Base-by-base conservation (phyloP, 2,888 invertebrate species). In the Pseudanteris insignis region DNA sequence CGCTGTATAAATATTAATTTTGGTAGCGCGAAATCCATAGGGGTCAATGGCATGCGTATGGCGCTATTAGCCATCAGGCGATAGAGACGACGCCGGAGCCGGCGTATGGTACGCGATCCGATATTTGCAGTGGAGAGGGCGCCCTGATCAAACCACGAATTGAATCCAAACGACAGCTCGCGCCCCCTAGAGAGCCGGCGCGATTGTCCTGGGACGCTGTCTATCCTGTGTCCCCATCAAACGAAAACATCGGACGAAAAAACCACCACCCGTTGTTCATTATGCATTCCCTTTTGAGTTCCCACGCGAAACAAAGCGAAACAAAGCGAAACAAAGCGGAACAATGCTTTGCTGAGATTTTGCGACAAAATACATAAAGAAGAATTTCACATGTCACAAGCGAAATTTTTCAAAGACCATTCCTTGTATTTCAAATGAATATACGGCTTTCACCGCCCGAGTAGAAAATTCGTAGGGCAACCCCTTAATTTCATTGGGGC, bases 221-320 rank as follows among this genome's bases (percentile, higher is more conserved):
- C 55, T 58, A 21, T 15, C 63, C 50, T n/a, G n/a, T n/a, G n/a
- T n/a, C n/a, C n/a, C n/a, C n/a, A 51, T 48, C 55, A 57, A 48
- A 37, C 54, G 57, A 69, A 13, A n/a, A n/a, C 68, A 68, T 69
- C 68, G n/a, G 67, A 63, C 63, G 67, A 66, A 68, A 71, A 71
- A 71, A 30, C 29, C 30, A 25, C 71, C 68, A 66, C 69, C 69
- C 53, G 15, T 29, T 41, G 67, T 65, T 73, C 72, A 75, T 78
- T 76, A 77, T 69, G 68, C 63, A 78, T 77, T 78, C 78, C 70
- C 77, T 77, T 77, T 77, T n/a, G 74, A 60, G 63, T 65, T 66
- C 64, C 64, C 66, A 68, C 63, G 68, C 64, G 67, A 64, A 57
- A 67, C 59, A 51, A 57, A 53, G 18, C 34, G 2, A 37, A 34